Evolutionary conservation across 1,140 invertebrate genomes (phyloP), one percentile per base, ranked within the genome.

Genomic region (Agrypnia vestita): DNA sequence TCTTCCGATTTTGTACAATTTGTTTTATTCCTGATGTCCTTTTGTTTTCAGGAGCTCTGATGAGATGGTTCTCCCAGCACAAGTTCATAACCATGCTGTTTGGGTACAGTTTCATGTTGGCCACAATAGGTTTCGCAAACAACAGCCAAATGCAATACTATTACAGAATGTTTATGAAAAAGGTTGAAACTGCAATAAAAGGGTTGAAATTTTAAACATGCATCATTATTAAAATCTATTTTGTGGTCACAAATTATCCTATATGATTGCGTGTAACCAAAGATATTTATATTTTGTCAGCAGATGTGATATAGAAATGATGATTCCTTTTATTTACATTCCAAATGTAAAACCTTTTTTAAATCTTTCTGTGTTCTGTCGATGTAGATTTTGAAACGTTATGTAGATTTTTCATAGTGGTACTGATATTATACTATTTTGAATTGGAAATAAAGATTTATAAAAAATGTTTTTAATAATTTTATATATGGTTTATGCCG

Each of bases 71-170:
- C 3, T 84, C 86, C 17, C 84, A 85, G 78, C 87, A 90, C 78
- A 90, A 90, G 79, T 78, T 89, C 35, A 84, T 90, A 76, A 88
- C 87, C 10, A 87, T 89, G 81, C 84, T 90, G 56, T 84, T 90
- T 44, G 86, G 88, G 25, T 90, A 90, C 76, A 86, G 88, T 59
- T 81, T 89, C 69, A 88, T 90, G 86, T 82, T 90, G 64, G 87
- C 87, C 12, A 88, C 87, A 19, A 89, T 90, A 69, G 89, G 89
- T 25, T 86, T 89, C 59, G 86, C 87, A 49, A 89, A 89, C 72
- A 89, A 90, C 83, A 86, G 89, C 79, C 87, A 87, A 0, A 85
- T 89, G 25, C 84, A 89, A 78, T 89, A 88, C 76, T 90, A 89
- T 84, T 89, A 88, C 75, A 87, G 87, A 86, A 84, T 86, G 69